Base-by-base conservation (phyloP, 1,140 invertebrate genomes). In the Apis dorsata region DNA sequence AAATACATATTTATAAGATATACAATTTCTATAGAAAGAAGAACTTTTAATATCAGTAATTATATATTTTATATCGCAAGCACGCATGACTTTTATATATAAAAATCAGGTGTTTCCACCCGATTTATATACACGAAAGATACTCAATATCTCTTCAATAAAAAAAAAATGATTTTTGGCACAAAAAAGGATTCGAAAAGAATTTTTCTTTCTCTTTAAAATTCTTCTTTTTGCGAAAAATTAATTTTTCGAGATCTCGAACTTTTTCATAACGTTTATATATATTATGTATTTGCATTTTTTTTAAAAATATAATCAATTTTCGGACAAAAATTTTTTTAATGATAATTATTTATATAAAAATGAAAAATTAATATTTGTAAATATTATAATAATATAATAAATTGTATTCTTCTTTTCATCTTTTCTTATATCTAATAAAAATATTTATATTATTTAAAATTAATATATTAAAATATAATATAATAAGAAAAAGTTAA, bases 211-310 rank as follows among this genome's bases (percentile, higher is more conserved):
- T 60, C 21, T 19, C 34, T 75, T 68, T 59, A 57, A 68, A 9
- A 34, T 8, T 13, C 34, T 59, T 17, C 62, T 21, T 28, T 57
- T 57, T 19, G 9, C 71, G 34, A 75, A 59, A 68, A 13, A 53
- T 28, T 70, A 44, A 57, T 80, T 80, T 71, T 10, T 62, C 12
- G n/a, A 53, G 3, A 75, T 81, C 72, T 68, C 62, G 71, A 17
- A 66, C 79, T 75, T 81, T 81, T 81, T 81, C 72, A 49, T n/a
- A 68, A n/a, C 53, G 60, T 34, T 62, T 57, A 0, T 53, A 24
- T 13, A 44, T 2, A 2, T 28, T 28, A 28, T 28, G 21, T 21
- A 66, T 62, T 75, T 24, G 0, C 34, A 34, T 34, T 34, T 34
- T 34, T 34, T 34, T 2, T 4, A 4, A 4, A 34, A 4, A 34